These are phyloP conservation scores for Thalassoma bifasciatum DNA, from an alignment of 2,113 vertebrate genomes.

Conservation along the genomic window DNA sequence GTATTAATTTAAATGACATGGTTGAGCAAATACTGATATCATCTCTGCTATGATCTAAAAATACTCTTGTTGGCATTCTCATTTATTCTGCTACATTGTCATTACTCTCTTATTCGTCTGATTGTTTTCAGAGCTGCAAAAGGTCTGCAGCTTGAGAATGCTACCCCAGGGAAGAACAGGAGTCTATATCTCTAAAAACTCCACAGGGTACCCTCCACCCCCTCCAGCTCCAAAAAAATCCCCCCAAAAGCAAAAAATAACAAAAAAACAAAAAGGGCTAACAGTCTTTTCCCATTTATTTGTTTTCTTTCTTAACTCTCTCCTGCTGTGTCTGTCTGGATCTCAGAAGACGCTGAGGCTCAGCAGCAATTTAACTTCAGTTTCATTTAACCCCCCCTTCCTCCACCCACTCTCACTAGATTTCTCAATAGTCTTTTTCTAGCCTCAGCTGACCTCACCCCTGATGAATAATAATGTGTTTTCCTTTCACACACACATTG, in stretches of 20 bases:
- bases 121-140: conserved; percentile 17
- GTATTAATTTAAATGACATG: neutral
- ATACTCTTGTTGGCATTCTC: neutral
- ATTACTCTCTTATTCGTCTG: conserved; percentile 1
- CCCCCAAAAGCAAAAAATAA: neutral
- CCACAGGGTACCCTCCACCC: too few relatives aligned
- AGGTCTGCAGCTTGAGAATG: neutral
- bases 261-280: neutral
- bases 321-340: conserved; percentile 46
- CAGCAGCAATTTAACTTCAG: conserved; percentile 58
- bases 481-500: conserved; percentile 14
- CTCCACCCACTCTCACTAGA: conserved; percentile 45
- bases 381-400: conserved; percentile 59
- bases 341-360: conserved; percentile 58
- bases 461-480: conserved; percentile 49
- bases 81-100: neutral
- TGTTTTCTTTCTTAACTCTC: conserved; percentile 39
- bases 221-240: too few relatives aligned
- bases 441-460: conserved; percentile 47
- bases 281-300: conserved; percentile 6
- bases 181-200: conserved; percentile 27
- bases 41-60: conserved; percentile 12
- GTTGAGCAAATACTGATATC: neutral
- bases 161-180: conserved; percentile 9
- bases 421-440: conserved; percentile 42